A percentile compares a stretch with the other conserved stretches of the same genome.
phyloP scores from a whole-genome alignment of 1,140 invertebrate genomes.

The Asobara japonica region DNA sequence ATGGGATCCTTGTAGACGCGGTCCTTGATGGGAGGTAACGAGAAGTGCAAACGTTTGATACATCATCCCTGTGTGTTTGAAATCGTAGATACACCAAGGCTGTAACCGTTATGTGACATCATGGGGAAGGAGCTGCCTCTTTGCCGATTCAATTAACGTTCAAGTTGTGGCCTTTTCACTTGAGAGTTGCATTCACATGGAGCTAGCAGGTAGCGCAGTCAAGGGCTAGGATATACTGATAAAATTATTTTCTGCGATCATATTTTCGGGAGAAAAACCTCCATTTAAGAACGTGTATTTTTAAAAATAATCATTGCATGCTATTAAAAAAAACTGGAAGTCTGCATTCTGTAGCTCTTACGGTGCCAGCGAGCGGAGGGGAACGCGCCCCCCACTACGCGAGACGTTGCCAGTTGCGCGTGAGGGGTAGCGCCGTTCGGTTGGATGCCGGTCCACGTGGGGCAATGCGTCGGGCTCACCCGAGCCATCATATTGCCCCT shows the following conservation, averaged over 20 bases:
- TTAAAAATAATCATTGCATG: too few relatives aligned
- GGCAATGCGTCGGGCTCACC: too few relatives aligned
- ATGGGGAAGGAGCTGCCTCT: neutral
- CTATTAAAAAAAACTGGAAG: too few relatives aligned
- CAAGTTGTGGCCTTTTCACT: neutral
- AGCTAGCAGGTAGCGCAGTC: neutral
- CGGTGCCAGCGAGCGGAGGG: too few relatives aligned
- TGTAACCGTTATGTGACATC: neutral
- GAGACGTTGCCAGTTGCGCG: too few relatives aligned
- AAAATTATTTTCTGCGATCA: neutral
- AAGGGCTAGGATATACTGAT: neutral
- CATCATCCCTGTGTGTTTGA: slow-evolving; percentile 1
- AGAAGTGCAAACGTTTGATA: slow-evolving; percentile 27
- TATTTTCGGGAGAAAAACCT: too few relatives aligned
- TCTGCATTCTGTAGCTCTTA: too few relatives aligned
- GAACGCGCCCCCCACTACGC: too few relatives aligned
- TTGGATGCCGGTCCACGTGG: too few relatives aligned
- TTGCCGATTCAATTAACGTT: slow-evolving; percentile 3
- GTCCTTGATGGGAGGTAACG: slow-evolving; percentile 5
- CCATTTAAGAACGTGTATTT: too few relatives aligned
- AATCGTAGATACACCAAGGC: neutral
- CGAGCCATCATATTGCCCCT: too few relatives aligned
- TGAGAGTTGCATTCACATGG: neutral
- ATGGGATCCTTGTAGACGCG: neutral
- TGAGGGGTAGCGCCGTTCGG: too few relatives aligned